These are phyloP conservation scores for Hemicrepidius hirtus DNA, from an alignment of 2,888 invertebrate species.

Conservation along the genomic window DNA sequence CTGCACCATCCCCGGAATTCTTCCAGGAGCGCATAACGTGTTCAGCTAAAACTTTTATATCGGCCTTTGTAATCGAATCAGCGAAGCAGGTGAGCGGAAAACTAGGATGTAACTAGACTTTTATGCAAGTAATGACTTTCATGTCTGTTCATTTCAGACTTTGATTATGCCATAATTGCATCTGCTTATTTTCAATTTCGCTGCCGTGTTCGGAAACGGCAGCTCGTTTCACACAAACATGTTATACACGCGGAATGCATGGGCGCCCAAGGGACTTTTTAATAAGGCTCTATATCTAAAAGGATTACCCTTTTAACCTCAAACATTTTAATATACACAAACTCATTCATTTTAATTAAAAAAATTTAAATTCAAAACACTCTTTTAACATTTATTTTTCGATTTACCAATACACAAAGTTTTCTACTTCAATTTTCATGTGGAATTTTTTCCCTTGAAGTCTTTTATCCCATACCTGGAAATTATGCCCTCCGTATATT, in stretches of 20 bases:
- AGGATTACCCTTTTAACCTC: too few species aligned
- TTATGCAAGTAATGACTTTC: constrained; percentile 61
- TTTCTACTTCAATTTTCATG: too few species aligned
- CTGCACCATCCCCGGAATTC: constrained; percentile 40
- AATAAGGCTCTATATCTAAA: too few species aligned
- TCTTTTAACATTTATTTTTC: too few species aligned
- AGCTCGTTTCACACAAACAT: constrained; percentile 45
- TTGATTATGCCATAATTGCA: constrained; percentile 59
- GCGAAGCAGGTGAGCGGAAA: constrained; percentile 60
- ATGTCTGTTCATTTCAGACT: constrained; percentile 59
- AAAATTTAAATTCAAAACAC: too few species aligned
- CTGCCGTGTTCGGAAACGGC: constrained; percentile 45
- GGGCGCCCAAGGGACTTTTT: background rate
- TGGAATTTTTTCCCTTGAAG: too few species aligned
- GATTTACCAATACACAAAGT: too few species aligned
- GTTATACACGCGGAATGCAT: constrained; percentile 8
- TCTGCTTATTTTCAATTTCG: constrained; percentile 53
- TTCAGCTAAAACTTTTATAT: constrained; percentile 56
- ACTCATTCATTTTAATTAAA: too few species aligned
- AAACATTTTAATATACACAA: too few species aligned
- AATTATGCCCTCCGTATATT: too few species aligned
- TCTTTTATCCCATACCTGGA: too few species aligned
- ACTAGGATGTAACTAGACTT: constrained; percentile 59
- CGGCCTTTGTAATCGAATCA: constrained; percentile 58
- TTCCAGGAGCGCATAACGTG: constrained; percentile 36